A percentile compares a stretch with the other conserved stretches of the same genome.
Conservation (phyloP, 1,140 invertebrate species). For the Trachymyrmex cornetzi region DNA sequence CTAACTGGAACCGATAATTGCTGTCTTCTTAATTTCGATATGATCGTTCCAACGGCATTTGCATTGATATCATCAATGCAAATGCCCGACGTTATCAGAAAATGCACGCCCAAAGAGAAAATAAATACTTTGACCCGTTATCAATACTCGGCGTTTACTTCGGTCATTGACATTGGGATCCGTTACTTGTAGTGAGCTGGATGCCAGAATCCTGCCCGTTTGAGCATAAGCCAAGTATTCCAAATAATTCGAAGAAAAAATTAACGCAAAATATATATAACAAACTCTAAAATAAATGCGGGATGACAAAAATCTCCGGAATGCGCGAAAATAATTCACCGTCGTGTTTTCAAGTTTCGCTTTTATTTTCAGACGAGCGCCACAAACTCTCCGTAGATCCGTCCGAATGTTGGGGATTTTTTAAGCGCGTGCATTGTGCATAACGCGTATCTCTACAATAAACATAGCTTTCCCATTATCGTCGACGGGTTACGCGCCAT, state of each 20-base stretch:
- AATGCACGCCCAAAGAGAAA: conserved; percentile 5
- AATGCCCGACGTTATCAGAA: background rate
- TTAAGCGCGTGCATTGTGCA: background rate
- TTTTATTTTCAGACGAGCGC: background rate
- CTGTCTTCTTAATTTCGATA: background rate
- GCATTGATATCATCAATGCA: background rate
- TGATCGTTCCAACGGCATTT: background rate
- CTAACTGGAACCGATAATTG: background rate
- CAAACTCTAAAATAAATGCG: background rate
- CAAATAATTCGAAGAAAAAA: conserved; percentile 10
- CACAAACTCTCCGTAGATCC: background rate
- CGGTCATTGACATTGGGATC: conserved; percentile 56
- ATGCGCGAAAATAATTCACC: background rate
- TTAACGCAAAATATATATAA: background rate
- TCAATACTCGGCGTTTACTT: conserved; percentile 28
- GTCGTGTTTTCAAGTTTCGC: background rate
- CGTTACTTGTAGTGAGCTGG: background rate
- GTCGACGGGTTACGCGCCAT: conserved; percentile 40
- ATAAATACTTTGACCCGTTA: conserved; percentile 52
- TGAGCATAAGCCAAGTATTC: background rate
- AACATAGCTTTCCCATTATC: conserved; percentile 62
- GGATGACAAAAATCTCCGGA: background rate
- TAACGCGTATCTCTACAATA: background rate
- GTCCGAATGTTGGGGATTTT: background rate
- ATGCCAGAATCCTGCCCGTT: background rate